These are phyloP conservation scores for Gallinago jamesoni DNA, from an alignment of 2,113 vertebrate species.

Conservation along the genomic window DNA sequence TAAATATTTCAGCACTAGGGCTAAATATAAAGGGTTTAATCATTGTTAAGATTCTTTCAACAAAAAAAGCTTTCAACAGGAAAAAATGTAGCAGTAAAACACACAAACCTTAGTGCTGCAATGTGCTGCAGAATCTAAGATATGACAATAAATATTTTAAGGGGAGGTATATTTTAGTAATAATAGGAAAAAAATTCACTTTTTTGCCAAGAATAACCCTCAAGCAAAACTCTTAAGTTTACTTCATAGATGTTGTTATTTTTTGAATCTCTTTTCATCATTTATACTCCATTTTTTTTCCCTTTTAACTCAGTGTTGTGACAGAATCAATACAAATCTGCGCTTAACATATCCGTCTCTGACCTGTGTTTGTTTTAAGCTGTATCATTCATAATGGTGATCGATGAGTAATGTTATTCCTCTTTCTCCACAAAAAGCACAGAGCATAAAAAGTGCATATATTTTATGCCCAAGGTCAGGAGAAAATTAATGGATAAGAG, in stretches of 20 bases:
- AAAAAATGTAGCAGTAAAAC: slow-evolving; percentile 10
- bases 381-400: slow-evolving; percentile 90
- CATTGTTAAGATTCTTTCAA: slow-evolving; percentile 30
- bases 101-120: not conserved
- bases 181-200: slow-evolving; percentile 23
- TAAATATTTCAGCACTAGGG: slow-evolving; percentile 40
- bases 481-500: slow-evolving; percentile 91
- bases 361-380: slow-evolving; percentile 83
- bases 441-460: slow-evolving; percentile 78
- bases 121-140: not conserved
- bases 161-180: slow-evolving; percentile 35
- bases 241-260: slow-evolving; percentile 45
- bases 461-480: slow-evolving; percentile 86
- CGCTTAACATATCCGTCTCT: slow-evolving; percentile 82
- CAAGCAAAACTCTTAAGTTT: slow-evolving; percentile 60
- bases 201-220: slow-evolving; percentile 44
- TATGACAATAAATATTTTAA: slow-evolving; percentile 46
- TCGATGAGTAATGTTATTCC: slow-evolving; percentile 83
- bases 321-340: slow-evolving; percentile 82
- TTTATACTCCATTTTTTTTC: slow-evolving; percentile 68
- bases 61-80: slow-evolving; percentile 62
- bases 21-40: slow-evolving; percentile 57
- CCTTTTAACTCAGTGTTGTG: slow-evolving; percentile 72
- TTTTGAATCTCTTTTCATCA: slow-evolving; percentile 74
- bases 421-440: slow-evolving; percentile 80